These are phyloP conservation scores for Aphaenogaster ashmeadi DNA, from an alignment of 1,140 invertebrate genomes.

Conservation along the genomic window DNA sequence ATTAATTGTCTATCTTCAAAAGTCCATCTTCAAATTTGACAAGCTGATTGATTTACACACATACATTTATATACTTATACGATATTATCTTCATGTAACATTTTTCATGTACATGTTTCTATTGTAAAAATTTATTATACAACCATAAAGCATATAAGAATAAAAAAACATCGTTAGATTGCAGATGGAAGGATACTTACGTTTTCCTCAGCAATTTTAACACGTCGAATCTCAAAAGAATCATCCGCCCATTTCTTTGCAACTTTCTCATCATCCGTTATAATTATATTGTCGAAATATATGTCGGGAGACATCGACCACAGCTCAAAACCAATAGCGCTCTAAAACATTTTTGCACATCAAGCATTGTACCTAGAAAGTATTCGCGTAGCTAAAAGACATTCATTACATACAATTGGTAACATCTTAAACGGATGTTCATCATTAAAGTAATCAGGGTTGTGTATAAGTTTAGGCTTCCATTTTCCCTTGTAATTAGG, in stretches of 20 bases:
- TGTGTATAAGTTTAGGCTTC: constrained; percentile 94
- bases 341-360: constrained; percentile 87
- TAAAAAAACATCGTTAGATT: neutral
- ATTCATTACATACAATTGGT: constrained; percentile 93
- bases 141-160: neutral
- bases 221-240: constrained; percentile 95
- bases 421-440: constrained; percentile 96
- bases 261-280: constrained; percentile 94
- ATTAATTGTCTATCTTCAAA: constrained; percentile 17
- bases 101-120: neutral
- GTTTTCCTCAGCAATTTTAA: constrained; percentile 92
- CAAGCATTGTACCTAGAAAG: neutral
- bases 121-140: neutral
- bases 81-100: neutral
- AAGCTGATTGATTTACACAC: neutral
- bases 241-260: constrained; percentile 94
- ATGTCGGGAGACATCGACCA: constrained; percentile 99
- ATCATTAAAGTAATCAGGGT: constrained; percentile 98
- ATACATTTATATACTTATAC: neutral
- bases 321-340: constrained; percentile 97
- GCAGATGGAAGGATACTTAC: constrained; percentile 88
- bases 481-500: constrained; percentile 98
- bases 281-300: constrained; percentile 97
- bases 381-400: neutral
- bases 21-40: neutral